A percentile compares a stretch with the other conserved stretches of the same genome.
These are phyloP conservation scores for Phenganax stokvisi DNA, from an alignment of 92 coral and sea anemone genomes.

Conservation along the genomic window DNA sequence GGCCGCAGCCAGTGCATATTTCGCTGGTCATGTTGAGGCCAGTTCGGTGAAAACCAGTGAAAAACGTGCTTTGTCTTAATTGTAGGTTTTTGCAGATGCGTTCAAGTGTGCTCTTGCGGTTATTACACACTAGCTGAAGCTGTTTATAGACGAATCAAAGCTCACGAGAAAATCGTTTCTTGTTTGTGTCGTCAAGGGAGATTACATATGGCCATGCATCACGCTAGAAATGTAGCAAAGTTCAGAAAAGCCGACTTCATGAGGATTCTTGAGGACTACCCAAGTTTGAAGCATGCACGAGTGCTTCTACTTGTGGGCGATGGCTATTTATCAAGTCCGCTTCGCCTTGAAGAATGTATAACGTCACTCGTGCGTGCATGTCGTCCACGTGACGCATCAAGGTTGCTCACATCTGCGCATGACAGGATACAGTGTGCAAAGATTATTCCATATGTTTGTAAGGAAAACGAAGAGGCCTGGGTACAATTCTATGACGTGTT, in stretches of 20 bases:
- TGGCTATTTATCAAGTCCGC: slow-evolving; percentile 26
- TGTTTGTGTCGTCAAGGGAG: slow-evolving; percentile 30
- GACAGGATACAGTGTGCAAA: slow-evolving; percentile 23
- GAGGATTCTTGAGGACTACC: slow-evolving; percentile 23
- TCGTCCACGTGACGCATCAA: slow-evolving; percentile 3
- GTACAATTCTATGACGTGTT: not conserved
- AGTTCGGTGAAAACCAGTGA: too few relatives aligned
- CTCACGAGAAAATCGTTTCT: slow-evolving; percentile 29
- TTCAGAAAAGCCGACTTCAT: slow-evolving; percentile 28
- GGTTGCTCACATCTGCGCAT: not conserved
- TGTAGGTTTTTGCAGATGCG: slow-evolving; percentile 15
- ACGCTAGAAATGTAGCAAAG: slow-evolving; percentile 29
- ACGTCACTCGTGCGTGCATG: slow-evolving; percentile 5
- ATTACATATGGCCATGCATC: slow-evolving; percentile 10
- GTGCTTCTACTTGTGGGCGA: slow-evolving; percentile 20
- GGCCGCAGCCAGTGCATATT: too few relatives aligned
- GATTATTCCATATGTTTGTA: not conserved
- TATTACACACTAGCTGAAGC: slow-evolving; percentile 15
- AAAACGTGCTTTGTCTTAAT: too few relatives aligned
- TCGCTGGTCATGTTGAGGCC: too few relatives aligned
- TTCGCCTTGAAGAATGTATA: slow-evolving; percentile 28
- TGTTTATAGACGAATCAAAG: slow-evolving; percentile 18
- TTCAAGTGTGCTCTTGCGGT: slow-evolving; percentile 5
- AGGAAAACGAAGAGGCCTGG: slow-evolving; percentile 16
- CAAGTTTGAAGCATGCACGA: slow-evolving; percentile 4